Percentiles rank a stretch among this genome's conserved stretches.
These are phyloP conservation scores for Cariama cristata DNA, from an alignment of 2,113 vertebrate genomes.

Conservation along the genomic window DNA sequence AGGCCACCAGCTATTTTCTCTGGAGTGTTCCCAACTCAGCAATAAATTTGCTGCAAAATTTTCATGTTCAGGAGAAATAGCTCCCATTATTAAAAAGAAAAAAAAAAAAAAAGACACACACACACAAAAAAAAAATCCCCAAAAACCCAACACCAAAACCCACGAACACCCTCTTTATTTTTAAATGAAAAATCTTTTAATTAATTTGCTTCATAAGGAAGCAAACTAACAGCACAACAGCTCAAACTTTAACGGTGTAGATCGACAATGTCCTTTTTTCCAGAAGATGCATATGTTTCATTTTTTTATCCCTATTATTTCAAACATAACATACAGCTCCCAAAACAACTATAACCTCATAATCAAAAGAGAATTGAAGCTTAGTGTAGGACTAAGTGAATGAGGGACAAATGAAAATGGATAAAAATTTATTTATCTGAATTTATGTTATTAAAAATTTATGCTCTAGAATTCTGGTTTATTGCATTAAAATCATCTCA, in stretches of 20 bases:
- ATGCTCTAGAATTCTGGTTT: not conserved
- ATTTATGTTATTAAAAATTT: not conserved
- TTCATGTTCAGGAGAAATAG: not conserved
- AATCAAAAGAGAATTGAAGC: not conserved
- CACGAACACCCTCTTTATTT: not conserved
- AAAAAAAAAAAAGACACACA: too few relatives aligned
- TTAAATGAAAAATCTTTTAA: not conserved
- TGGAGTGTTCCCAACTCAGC: not conserved
- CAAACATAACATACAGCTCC: not conserved
- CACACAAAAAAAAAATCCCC: not conserved
- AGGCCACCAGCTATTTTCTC: constrained; percentile 6
- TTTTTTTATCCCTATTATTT: not conserved
- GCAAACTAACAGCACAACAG: not conserved
- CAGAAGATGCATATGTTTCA: not conserved
- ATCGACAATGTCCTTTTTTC: not conserved
- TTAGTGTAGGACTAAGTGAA: not conserved
- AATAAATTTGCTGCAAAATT: constrained; percentile 12
- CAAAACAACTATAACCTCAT: not conserved
- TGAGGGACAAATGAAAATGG: not conserved
- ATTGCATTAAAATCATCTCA: not conserved
- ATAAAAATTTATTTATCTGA: not conserved
- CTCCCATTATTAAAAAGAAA: not conserved
- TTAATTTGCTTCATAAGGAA: not conserved
- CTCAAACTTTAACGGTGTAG: not conserved
- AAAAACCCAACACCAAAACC: not conserved